Conservation (phyloP, 2,113 vertebrate species). For the Nettapus auritus region DNA sequence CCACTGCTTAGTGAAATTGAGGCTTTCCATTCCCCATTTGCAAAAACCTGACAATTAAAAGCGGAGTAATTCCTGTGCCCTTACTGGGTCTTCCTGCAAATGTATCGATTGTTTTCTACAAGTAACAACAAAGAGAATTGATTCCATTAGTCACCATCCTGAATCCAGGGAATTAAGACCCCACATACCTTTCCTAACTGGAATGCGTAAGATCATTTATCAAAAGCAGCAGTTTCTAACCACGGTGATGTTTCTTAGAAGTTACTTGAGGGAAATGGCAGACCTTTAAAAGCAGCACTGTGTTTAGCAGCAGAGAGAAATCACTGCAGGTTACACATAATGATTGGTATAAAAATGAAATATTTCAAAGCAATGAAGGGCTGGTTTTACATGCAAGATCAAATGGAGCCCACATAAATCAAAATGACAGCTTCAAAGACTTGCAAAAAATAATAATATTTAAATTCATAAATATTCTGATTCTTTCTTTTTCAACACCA, state of each 20-base stretch:
- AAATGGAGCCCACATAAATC: conserved; percentile 29
- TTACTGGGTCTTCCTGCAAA: fast-evolving
- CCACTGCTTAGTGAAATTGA: fast-evolving
- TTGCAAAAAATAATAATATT: conserved; percentile 12
- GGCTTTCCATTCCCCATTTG: background rate
- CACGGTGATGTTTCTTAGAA: fast-evolving
- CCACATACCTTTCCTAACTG: background rate
- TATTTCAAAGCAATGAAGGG: background rate
- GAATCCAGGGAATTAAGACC: background rate
- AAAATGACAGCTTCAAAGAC: conserved; percentile 29
- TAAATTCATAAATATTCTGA: conserved; percentile 16
- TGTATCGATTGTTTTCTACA: fast-evolving
- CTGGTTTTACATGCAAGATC: conserved; percentile 33
- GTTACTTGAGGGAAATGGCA: background rate
- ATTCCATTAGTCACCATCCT: background rate
- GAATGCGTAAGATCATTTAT: background rate
- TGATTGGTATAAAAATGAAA: background rate
- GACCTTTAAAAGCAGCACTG: background rate
- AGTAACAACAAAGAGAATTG: background rate
- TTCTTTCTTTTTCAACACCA: background rate
- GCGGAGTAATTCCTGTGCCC: background rate
- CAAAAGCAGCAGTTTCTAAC: background rate
- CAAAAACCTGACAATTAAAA: background rate
- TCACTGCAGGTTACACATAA: background rate
- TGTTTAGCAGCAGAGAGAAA: background rate